A percentile compares a stretch with the other conserved stretches of the same genome.
Evolutionary conservation across 2,113 vertebrate species (phyloP).

Genomic region (Microtus richardsoni): DNA sequence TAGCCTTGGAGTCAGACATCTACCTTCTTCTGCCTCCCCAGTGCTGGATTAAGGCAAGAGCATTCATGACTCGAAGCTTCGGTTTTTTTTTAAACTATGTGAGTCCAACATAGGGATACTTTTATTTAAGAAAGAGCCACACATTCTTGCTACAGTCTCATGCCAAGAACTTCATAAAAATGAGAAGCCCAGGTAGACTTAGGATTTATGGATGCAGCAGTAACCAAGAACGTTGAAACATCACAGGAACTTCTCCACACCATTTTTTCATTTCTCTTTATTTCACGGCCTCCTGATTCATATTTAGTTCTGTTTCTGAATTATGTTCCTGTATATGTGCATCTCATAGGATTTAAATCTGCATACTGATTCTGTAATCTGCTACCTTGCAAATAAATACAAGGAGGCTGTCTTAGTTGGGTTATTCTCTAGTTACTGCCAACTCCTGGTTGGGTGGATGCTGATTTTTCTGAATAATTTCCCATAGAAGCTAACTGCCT

Average conservation of each 20-base stretch:
- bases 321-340: accelerated
- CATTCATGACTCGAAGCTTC: too few species aligned
- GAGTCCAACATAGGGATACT: background rate
- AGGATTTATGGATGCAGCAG: background rate
- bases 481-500: background rate
- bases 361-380: background rate
- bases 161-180: background rate
- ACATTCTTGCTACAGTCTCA: background rate
- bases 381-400: background rate
- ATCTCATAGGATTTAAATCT: background rate
- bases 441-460: too few species aligned
- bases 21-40: too few species aligned
- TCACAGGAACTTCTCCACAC: background rate
- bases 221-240: background rate
- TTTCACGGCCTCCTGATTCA: background rate
- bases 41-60: too few species aligned
- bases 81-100: background rate
- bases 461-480: background rate
- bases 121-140: background rate
- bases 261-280: background rate
- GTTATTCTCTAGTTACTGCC: background rate
- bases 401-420: background rate
- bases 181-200: background rate
- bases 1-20: background rate
- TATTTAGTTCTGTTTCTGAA: background rate